Evolutionary conservation across 2,113 vertebrate species (phyloP).

Genomic region (Ranitomeya imitator): DNA sequence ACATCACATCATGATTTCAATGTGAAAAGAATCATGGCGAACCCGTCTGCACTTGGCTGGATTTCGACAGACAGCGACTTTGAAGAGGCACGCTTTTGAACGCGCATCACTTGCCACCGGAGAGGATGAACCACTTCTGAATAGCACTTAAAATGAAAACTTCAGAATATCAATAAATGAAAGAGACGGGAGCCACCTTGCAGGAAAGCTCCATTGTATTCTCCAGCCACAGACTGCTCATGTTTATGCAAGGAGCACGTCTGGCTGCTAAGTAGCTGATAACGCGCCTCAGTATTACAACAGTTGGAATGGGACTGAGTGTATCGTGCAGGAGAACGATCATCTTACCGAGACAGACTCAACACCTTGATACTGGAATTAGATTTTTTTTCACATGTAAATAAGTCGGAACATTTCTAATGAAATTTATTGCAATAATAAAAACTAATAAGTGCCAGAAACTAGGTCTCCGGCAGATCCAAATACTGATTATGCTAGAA

Average conservation of each 20-base stretch:
- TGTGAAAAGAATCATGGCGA: conserved; percentile 33
- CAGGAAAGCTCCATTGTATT: conserved; percentile 9
- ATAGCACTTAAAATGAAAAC: conserved; percentile 11
- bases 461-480: background rate
- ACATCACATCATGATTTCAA: background rate
- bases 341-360: background rate
- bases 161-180: conserved; percentile 42
- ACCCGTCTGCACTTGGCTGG: background rate
- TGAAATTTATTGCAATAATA: background rate
- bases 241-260: conserved; percentile 31
- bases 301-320: conserved; percentile 11
- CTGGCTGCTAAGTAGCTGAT: conserved; percentile 34
- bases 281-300: conserved; percentile 27
- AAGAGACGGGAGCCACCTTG: background rate
- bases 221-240: conserved; percentile 19
- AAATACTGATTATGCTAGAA: background rate
- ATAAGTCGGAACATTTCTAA: background rate
- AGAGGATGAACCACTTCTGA: conserved; percentile 22
- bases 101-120: conserved; percentile 4
- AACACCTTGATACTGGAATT: background rate
- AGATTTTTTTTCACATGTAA: conserved; percentile 4
- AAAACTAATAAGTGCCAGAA: background rate
- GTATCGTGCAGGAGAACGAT: background rate
- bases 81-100: conserved; percentile 19
- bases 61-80: background rate